Percentiles rank a stretch among this genome's conserved stretches.
Evolutionary conservation across 2,797 vertebrate species (phyloP).

Genomic region (Dermochelys coriacea): DNA sequence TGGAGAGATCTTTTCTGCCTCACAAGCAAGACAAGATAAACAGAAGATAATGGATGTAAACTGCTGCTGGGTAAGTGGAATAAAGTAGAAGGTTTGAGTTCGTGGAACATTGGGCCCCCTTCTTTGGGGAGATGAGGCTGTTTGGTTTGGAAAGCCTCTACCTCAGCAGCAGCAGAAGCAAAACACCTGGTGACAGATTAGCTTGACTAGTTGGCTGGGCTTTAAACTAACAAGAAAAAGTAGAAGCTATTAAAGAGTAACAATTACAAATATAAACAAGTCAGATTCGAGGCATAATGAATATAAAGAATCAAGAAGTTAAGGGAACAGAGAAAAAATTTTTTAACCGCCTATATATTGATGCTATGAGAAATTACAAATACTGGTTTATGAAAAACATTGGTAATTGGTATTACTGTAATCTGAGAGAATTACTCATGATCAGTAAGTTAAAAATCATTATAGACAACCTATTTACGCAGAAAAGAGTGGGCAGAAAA

Average conservation of each 20-base stretch:
- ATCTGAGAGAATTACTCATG: neutral
- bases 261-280: neutral
- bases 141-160: neutral
- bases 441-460: neutral
- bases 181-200: neutral
- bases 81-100: neutral
- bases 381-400: neutral
- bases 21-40: neutral
- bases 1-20: neutral
- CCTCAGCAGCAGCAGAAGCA: neutral
- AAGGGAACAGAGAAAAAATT: neutral
- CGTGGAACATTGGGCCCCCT: neutral
- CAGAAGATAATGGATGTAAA: neutral
- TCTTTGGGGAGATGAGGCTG: neutral
- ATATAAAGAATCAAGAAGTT: neutral
- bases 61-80: neutral
- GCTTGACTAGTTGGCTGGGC: neutral
- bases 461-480: neutral
- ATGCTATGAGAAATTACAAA: neutral
- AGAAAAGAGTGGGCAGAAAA: neutral
- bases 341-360: neutral
- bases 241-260: neutral
- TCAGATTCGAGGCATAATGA: neutral
- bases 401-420: neutral
- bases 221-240: neutral